Evolutionary conservation across 2,113 vertebrate species (phyloP), one percentile per base, ranked within the genome.

Genomic region (Raja brachyura): DNA sequence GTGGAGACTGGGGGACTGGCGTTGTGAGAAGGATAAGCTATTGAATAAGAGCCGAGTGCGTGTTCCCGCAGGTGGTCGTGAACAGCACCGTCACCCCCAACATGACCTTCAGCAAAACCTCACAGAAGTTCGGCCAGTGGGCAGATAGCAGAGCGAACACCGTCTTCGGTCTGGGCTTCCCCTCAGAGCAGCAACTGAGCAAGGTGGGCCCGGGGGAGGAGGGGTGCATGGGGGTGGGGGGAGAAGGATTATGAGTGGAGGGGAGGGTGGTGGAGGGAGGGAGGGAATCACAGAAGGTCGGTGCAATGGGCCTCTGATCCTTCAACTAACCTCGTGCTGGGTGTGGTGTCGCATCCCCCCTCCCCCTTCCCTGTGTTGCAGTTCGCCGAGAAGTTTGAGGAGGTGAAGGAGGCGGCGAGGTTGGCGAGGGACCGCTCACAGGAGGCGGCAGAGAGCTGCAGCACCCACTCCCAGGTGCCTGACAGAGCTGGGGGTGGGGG

Each of bases 341-440:
- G 39, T 3, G 39, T 48, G 39, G 39, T 48, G 39, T 48, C 39
- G 39, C 63, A 66, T 14, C 63, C 66, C 56, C 16, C 6, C n/a
- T 28, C 18, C 10, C 18, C 25, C 9, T 3, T 18, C 5, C 31
- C 20, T n/a, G 70, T 90, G 93, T 95, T 95, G 93, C 95, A 99
- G 99, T 99, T 99, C 96, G 98, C 99, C 85, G 99, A 99, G 94
- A 99, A 99, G 95, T 99, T 99, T 95, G 98, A 97, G 95, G 99
- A 99, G 93, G 98, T 99, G 18, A 99, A 98, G 95, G 98, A 99
- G 94, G 98, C 98, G 9, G 98, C 99, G 85, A 98, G 96, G 94
- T 94, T 98, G 22, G 98, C 98, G 63, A 96, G 97, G 95, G 99
- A 99, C 94, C 97, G 98, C 95, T 98, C 98, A 93, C 98, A 98